phyloP scores from a whole-genome alignment of 64 coral and sea anemone species.

The Porites lutea region DNA sequence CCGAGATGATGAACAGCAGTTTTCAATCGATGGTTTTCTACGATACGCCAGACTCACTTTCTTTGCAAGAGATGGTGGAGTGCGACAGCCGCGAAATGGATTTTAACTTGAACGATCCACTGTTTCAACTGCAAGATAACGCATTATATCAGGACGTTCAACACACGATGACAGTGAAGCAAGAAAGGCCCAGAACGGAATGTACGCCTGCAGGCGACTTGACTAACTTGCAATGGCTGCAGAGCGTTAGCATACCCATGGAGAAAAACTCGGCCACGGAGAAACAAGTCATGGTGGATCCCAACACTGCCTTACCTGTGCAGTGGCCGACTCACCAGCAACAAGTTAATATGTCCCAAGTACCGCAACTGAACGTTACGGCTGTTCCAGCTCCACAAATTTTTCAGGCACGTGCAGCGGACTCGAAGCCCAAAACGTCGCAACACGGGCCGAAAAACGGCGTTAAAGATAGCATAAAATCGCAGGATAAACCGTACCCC shows the following conservation, averaged over 20 bases:
- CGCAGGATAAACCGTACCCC: constrained; percentile 89
- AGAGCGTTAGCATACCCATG: constrained; percentile 98
- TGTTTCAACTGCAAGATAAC: constrained; percentile 81
- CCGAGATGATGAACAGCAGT: constrained; percentile 83
- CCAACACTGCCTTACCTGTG: constrained; percentile 98
- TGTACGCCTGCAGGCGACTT: constrained; percentile 75
- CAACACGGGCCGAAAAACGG: constrained; percentile 73
- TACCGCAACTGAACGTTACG: constrained; percentile 79
- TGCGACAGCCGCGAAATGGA: constrained; percentile 97
- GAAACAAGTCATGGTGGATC: constrained; percentile 96
- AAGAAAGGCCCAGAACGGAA: constrained; percentile 69
- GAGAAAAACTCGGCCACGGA: constrained; percentile 84
- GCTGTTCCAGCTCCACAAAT: constrained; percentile 67
- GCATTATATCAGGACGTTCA: constrained; percentile 75
- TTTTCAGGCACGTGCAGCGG: constrained; percentile 69
- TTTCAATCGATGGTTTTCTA: constrained; percentile 59
- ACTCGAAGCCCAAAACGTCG: constrained; percentile 71
- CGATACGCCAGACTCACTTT: constrained; percentile 83
- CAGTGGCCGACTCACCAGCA: constrained; percentile 87
- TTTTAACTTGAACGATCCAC: constrained; percentile 98
- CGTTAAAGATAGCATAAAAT: constrained; percentile 88
- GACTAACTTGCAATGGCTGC: constrained; percentile 98
- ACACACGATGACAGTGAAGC: constrained; percentile 65
- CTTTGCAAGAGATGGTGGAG: constrained; percentile 96
- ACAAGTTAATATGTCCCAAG: constrained; percentile 57